Evolutionary conservation across 2,797 vertebrate genomes (phyloP).

Genomic region (Tenualosa thibaudeaui): DNA sequence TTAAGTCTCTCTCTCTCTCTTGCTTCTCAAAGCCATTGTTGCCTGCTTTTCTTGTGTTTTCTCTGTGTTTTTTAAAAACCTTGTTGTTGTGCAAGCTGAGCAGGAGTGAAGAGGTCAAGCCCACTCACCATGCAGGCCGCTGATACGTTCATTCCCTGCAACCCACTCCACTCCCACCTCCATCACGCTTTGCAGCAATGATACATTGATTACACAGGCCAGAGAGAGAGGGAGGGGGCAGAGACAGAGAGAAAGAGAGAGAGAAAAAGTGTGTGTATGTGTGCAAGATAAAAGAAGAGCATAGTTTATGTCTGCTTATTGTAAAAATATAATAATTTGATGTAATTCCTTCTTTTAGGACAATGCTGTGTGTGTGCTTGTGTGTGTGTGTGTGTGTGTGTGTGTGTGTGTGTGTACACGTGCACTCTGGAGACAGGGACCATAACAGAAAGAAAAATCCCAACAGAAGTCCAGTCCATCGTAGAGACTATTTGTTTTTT

Average conservation of each 20-base stretch:
- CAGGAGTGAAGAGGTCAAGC: conserved; percentile 45
- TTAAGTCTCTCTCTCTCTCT: background rate
- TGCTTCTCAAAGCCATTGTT: background rate
- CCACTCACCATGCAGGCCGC: conserved; percentile 37
- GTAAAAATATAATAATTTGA: too few species aligned
- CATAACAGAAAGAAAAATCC: background rate
- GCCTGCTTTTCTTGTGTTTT: background rate
- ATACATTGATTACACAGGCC: conserved; percentile 46
- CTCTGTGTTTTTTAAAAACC: background rate
- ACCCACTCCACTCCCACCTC: conserved; percentile 49
- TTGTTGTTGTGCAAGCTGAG: conserved; percentile 10
- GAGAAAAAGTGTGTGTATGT: background rate
- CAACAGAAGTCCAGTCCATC: background rate
- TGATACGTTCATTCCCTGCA: conserved; percentile 48
- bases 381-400: background rate
- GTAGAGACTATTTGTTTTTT: background rate
- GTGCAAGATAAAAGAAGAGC: background rate
- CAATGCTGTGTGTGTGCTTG: background rate
- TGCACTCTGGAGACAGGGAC: background rate
- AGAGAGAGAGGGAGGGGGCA: conserved; percentile 20
- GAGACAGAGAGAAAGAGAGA: background rate
- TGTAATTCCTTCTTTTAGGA: too few species aligned
- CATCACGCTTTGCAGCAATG: conserved; percentile 41
- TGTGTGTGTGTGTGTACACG: background rate
- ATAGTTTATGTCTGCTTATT: too few species aligned